Evolutionary conservation across 2,797 vertebrate species (phyloP).

Genomic region (Anguilla megastoma): DNA sequence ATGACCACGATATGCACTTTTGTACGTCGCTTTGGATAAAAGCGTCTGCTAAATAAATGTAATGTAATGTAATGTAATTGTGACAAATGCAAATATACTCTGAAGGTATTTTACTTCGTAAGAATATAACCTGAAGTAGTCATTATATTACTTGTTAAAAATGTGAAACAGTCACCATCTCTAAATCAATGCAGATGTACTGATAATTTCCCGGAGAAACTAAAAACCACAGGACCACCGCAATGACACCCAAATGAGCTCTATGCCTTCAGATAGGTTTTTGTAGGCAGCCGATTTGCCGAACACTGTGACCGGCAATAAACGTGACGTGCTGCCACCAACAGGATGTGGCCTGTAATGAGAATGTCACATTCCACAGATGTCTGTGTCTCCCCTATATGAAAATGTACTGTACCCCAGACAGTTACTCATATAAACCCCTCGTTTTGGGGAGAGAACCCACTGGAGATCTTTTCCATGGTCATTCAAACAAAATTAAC

Average conservation of each 20-base stretch:
- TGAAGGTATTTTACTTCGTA: neutral
- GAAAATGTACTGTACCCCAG: neutral
- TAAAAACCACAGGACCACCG: neutral
- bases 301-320: neutral
- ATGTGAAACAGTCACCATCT: neutral
- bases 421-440: neutral
- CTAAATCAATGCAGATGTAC: neutral
- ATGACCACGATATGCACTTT: too few species aligned
- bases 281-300: neutral
- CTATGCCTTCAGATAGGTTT: slow-evolving; percentile 30
- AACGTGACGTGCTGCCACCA: slow-evolving; percentile 44
- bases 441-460: neutral
- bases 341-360: slow-evolving; percentile 36
- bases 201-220: neutral
- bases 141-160: neutral
- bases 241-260: slow-evolving; percentile 29
- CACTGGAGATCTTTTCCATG: neutral
- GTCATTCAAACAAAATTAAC: neutral
- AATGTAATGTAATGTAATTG: neutral
- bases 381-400: neutral
- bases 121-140: neutral
- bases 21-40: too few species aligned
- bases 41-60: too few species aligned
- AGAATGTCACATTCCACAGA: slow-evolving; percentile 2
- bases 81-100: neutral